Percentiles rank a stretch among this genome's conserved stretches.
Conservation (phyloP, 1,140 invertebrate species). For the Drosophila tsacasi region DNA sequence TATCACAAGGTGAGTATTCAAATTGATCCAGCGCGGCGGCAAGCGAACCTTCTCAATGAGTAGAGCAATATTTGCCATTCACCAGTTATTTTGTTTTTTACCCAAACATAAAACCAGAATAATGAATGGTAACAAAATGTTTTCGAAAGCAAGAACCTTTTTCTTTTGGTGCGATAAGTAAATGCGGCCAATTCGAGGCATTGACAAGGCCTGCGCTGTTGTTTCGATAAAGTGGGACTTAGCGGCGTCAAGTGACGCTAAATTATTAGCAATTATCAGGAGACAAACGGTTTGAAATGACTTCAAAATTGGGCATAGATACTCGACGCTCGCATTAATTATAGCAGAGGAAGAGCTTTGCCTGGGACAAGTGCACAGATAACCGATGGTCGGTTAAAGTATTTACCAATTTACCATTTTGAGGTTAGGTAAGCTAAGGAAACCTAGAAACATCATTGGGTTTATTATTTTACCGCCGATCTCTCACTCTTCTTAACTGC, state of each 20-base stretch:
- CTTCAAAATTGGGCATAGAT: slow-evolving; percentile 77
- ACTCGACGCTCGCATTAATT: slow-evolving; percentile 44
- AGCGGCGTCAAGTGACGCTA: slow-evolving; percentile 75
- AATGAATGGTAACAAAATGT: slow-evolving; percentile 56
- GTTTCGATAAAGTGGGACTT: slow-evolving; percentile 65
- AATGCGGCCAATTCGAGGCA: slow-evolving; percentile 60
- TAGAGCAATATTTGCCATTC: slow-evolving; percentile 46
- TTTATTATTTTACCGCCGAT: background rate
- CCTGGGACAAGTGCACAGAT: slow-evolving; percentile 41
- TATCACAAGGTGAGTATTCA: slow-evolving; percentile 44
- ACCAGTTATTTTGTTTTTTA: slow-evolving; percentile 46
- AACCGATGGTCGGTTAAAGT: background rate
- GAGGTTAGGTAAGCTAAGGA: background rate
- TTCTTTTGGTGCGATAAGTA: slow-evolving; percentile 39
- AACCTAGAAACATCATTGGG: background rate
- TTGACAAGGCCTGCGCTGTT: slow-evolving; percentile 55
- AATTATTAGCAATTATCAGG: slow-evolving; percentile 80
- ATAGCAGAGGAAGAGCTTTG: slow-evolving; percentile 39
- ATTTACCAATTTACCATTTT: slow-evolving; percentile 16
- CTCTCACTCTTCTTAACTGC: background rate
- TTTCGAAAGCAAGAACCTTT: slow-evolving; percentile 16
- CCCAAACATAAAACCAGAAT: slow-evolving; percentile 35
- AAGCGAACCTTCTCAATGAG: slow-evolving; percentile 25
- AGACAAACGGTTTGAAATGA: slow-evolving; percentile 73
- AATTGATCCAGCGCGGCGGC: slow-evolving; percentile 15